Percentiles rank a stretch among this genome's conserved stretches.
These are phyloP conservation scores for Holacanthella duospinosa DNA, from an alignment of 2,888 invertebrate genomes.

Conservation along the genomic window DNA sequence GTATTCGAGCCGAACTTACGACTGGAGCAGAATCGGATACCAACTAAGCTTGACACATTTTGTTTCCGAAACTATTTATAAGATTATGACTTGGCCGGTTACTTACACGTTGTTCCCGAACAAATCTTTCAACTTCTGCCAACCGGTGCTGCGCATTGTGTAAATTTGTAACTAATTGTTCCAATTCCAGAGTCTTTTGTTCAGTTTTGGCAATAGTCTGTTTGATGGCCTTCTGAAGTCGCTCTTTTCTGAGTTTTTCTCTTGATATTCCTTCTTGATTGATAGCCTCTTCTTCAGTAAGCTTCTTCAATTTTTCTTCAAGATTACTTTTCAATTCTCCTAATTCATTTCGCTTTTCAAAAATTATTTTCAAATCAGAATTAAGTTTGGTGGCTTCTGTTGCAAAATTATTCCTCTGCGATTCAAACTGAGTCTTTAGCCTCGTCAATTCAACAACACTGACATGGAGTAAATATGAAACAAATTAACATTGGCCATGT, in stretches of 20 bases:
- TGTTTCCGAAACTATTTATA: too few relatives aligned
- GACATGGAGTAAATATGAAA: background rate
- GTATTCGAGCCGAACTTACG: too few relatives aligned
- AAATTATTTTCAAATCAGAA: constrained; percentile 15
- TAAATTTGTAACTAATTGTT: constrained; percentile 14
- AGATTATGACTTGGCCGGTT: too few relatives aligned
- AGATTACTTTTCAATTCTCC: constrained; percentile 12
- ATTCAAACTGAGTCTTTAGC: constrained; percentile 24
- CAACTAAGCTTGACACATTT: too few relatives aligned
- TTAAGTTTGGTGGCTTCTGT: constrained; percentile 23
- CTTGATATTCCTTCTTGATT: constrained; percentile 26
- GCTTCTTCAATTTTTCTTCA: constrained; percentile 20
- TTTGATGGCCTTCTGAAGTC: constrained; percentile 17
- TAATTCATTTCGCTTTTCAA: constrained; percentile 14
- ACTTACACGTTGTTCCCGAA: constrained; percentile 25
- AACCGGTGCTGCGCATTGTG: constrained; percentile 16
- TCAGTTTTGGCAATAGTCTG: constrained; percentile 15
- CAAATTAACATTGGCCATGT: background rate
- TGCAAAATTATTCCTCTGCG: constrained; percentile 17
- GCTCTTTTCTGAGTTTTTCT: constrained; percentile 24
- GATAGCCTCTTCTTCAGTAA: constrained; percentile 24
- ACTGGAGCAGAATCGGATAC: too few relatives aligned
- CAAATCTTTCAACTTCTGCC: constrained; percentile 20
- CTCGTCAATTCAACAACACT: constrained; percentile 27
- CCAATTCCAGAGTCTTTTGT: constrained; percentile 18